Evolutionary conservation across 23 tunicate genomes (phyloP), one percentile per base, ranked within the genome.

Genomic region (Halocynthia roretzi): DNA sequence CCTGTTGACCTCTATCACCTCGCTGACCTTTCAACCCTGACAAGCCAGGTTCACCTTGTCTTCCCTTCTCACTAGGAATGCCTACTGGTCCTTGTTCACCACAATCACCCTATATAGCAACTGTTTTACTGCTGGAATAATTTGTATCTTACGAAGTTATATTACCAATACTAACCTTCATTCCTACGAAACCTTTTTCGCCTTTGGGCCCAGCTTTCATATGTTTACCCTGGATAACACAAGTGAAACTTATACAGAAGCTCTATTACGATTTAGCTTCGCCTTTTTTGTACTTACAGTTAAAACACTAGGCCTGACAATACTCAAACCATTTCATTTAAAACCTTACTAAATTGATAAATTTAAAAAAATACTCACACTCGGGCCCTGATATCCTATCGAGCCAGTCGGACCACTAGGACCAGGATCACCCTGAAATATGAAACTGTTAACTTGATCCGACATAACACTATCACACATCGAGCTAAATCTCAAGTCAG

Each of bases 1-100:
- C 70, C 70, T 65, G 70, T 65, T 20, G 10, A 65, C 70, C 70
- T 65, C 70, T 65, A 5, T 65, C 70, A 11, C 70, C 70, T 20
- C 70, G 70, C 31, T 65, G 22, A 40, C 70, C 70, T 65, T 65
- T 65, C 70, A 65, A 15, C 9, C 70, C 70, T 65, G 22, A 20
- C 70, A 65, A 10, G 5, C 70, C 70, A 9, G 70, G 10, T 6
- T 65, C 17, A 9, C 70, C 70, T 65, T 65, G 49, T 10, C 10
- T 65, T 11, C 70, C 70, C 18, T 65, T 65, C 17, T 65, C 70
- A 10, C 70, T 48, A 15, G 70, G 70, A 65, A 65, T 15, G 22
- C 70, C 70, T 9, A 15, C 18, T 8, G 70, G 70, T 65, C 70
- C 70, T 11, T 15, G 70, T 15, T 65, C 5, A 8, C 70, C 70